Percentiles rank a stretch among this genome's conserved stretches.
Conservation (phyloP, 2,797 vertebrate genomes). For the Rhabdomys pumilio region DNA sequence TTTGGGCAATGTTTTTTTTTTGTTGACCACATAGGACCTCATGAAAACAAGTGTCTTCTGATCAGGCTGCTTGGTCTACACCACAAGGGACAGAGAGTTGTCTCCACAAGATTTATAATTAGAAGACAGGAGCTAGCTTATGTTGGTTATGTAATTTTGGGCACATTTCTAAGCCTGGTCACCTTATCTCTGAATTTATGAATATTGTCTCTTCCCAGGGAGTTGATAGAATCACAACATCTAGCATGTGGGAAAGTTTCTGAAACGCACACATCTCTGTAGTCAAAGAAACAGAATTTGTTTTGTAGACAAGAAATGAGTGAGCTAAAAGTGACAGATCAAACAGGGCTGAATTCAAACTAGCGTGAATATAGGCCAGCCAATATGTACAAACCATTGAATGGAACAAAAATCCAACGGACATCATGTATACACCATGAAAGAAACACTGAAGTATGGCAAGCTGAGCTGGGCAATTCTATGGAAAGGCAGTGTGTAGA, state of each 20-base stretch:
- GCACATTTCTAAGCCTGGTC: not conserved
- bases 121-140: not conserved
- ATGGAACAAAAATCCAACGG: not conserved
- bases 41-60: not conserved
- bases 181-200: not conserved
- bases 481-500: not conserved
- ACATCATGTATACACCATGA: not conserved
- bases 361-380: not conserved
- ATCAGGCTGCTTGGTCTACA: not conserved
- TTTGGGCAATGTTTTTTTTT: not conserved
- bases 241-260: not conserved
- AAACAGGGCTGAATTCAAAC: not conserved
- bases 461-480: fast-evolving
- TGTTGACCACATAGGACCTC: not conserved
- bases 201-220: not conserved
- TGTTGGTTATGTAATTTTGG: not conserved
- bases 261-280: not conserved
- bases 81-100: not conserved
- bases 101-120: not conserved
- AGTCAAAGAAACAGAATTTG: not conserved
- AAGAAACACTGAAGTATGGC: not conserved
- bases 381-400: not conserved
- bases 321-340: not conserved
- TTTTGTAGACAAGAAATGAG: not conserved
- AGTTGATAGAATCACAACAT: not conserved